Conservation (phyloP, 92 coral and sea anemone species). For the Montipora capitata region DNA sequence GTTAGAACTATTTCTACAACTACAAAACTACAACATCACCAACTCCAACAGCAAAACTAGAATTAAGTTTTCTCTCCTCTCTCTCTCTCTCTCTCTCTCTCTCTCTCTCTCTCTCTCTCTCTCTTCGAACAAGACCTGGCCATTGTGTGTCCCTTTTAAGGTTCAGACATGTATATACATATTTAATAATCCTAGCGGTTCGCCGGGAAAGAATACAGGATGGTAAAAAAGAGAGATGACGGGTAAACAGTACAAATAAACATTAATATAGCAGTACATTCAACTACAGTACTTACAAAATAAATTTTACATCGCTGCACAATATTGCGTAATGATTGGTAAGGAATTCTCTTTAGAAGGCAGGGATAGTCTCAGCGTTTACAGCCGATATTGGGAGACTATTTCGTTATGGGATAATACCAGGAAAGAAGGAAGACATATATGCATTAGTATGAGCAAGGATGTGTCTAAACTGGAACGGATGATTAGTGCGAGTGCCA, state of each 20-base stretch:
- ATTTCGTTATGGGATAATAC: background rate
- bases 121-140: too few species aligned
- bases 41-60: too few species aligned
- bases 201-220: background rate
- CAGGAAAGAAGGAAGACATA: conserved; percentile 11
- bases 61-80: too few species aligned
- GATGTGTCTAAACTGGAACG: background rate
- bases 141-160: too few species aligned
- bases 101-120: too few species aligned
- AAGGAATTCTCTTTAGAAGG: conserved; percentile 3
- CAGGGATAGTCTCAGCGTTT: background rate
- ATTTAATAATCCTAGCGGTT: background rate
- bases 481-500: conserved; percentile 27
- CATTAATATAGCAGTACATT: background rate
- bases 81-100: too few species aligned
- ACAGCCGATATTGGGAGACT: background rate
- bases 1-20: too few species aligned
- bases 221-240: background rate
- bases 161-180: background rate
- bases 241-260: background rate
- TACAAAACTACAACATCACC: too few species aligned
- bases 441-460: background rate
- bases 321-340: conserved; percentile 11
- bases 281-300: background rate
- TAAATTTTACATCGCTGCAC: background rate